These are phyloP conservation scores for Saxidomus purpurata DNA, from an alignment of 1,140 invertebrate genomes.

Conservation along the genomic window DNA sequence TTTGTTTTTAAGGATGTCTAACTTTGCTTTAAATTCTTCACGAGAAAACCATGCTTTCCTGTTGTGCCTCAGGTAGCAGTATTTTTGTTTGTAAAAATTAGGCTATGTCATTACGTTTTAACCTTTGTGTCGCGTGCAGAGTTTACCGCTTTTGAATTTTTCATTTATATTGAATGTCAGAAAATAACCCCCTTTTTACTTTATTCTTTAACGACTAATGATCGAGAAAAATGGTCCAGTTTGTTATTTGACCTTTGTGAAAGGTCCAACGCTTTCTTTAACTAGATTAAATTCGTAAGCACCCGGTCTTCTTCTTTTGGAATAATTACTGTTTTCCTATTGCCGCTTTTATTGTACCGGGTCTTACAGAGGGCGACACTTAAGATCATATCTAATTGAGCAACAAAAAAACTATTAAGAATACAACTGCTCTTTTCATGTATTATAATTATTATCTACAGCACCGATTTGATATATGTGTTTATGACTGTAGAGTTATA, in stretches of 20 bases:
- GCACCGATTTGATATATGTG: background rate
- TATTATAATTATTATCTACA: background rate
- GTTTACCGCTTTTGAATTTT: background rate
- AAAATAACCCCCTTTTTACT: background rate
- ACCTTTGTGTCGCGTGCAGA: background rate
- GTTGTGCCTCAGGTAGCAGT: too few relatives aligned
- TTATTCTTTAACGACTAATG: constrained; percentile 1
- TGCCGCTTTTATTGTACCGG: background rate
- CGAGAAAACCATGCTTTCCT: too few relatives aligned
- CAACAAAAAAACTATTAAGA: background rate
- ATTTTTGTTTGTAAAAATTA: background rate
- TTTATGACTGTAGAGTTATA: constrained; percentile 3
- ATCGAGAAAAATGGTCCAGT: constrained; percentile 18
- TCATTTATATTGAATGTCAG: background rate
- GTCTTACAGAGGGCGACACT: background rate
- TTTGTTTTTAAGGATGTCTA: too few relatives aligned
- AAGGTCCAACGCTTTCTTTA: constrained; percentile 14
- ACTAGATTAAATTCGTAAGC: background rate
- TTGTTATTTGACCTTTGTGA: background rate
- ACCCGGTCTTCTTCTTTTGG: background rate
- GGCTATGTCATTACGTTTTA: background rate
- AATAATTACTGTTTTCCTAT: background rate
- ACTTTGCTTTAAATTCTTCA: too few relatives aligned
- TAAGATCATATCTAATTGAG: background rate
- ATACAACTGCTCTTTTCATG: background rate